Base-by-base conservation (phyloP, 2,113 vertebrate species). In the Ctenomys sociabilis region DNA sequence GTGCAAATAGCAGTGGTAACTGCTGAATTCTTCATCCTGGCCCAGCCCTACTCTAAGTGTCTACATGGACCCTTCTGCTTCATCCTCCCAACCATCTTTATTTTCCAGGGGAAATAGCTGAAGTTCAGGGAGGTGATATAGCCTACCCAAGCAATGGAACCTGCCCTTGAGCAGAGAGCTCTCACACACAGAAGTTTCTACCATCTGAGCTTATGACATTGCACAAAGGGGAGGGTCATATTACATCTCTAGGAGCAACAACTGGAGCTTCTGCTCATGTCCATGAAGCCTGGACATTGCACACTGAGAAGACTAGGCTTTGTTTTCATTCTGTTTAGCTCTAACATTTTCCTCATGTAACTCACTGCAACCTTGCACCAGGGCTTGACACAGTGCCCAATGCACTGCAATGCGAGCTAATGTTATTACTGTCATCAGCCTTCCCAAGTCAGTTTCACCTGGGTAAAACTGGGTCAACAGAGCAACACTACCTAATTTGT, bases 61-160 rank as follows among this genome's bases (percentile, higher is more conserved):
- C 59, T 59, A 45, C 21, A 49, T 28, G 64, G 61, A 22, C 28
- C 40, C 45, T 30, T 35, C 83, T n/a, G 26, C 85, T 90, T 89
- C 73, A 75, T 59, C 63, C 26, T 89, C 54, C 26, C 61, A 35
- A 43, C n/a, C 64, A 68, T 75, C n/a, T 85, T 78, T 70, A 88
- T 93, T 90, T 88, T 68, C 32, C 10, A 72, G 59, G 22, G 68
- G 43, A 93, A 54, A 28, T 93, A 93, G 73, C n/a, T 57, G 45
- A 77, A 35, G 9, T 88, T 91, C 70, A 88, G 30, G 70, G 19
- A 90, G 4, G 8, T 72, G 40, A 77, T 17, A 30, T 45, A 61
- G 21, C 19, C 77, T 88, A 72, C 16, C 66, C 17, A 86, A 75
- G 43, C 61, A 89, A 32, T 16, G 12, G 32, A 86, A 77, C 12